Base-by-base conservation (phyloP, 1,140 invertebrate genomes). In the Chlorops oryzae region DNA sequence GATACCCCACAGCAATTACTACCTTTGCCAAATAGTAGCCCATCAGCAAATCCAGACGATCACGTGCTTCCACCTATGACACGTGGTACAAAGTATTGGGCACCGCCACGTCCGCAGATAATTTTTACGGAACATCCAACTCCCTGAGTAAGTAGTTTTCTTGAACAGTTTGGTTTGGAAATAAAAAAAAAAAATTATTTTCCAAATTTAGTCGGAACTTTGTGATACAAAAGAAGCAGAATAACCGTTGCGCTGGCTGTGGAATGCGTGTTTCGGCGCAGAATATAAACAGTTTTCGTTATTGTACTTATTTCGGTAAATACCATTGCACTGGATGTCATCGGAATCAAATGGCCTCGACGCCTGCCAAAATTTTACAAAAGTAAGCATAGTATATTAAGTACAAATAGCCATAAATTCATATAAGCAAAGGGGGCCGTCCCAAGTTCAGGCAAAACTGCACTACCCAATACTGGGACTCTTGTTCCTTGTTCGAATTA, bases 271-370 rank as follows among this genome's bases (percentile, higher is more conserved):
- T 92, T 9, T 81, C 85, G 3, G 70, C 77, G 52, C 80, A 82
- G 47, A 88, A 87, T 62, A 79, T 84, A 9, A 80, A 81, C 20
- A 78, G 81, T 57, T 86, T 85, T 70, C 78, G 87, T 7, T 90
- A 89, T 62, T 94, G 91, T 70, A 81, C 88, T 62, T 94, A 94
- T 68, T 74, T 92, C 39, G 89, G 88, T 13, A 83, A 89, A 60
- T 91, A 88, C 73, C 90, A 93, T 71, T 94, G 91, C 67, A 90
- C 88, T 5, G 88, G 87, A 24, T 94, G 91, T 67, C 90, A 93
- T 72, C 83, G 79, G 9, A 87, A 89, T 66, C 80, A 88, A 58
- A 74, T 82, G 41, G 77, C 84, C 5, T 70, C 84, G 43, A 87
- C 93, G 59, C 91, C 91, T 17, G 87, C 83, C 12, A 78, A 82